A percentile compares a stretch with the other conserved stretches of the same genome.
Conservation (phyloP, 2,888 invertebrate genomes). For the Nineta flava region DNA sequence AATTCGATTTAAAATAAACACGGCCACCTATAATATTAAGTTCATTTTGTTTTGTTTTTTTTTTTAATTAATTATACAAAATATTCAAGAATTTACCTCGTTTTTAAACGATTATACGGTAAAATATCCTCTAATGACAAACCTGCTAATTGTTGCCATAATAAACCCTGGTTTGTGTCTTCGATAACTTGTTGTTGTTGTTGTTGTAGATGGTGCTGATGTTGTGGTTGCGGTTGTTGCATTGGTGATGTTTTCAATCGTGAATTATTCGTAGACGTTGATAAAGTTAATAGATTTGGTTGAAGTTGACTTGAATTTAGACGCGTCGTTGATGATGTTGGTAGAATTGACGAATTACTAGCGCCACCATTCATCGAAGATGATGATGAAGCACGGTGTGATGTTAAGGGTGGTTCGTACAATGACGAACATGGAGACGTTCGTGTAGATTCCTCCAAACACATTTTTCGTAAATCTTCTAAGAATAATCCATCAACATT, state of each 20-base stretch:
- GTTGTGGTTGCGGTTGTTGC: neutral
- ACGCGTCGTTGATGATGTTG: neutral
- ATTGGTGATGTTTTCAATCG: neutral
- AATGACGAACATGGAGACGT: neutral
- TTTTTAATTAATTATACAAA: neutral
- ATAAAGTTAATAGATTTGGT: neutral
- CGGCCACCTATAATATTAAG: neutral
- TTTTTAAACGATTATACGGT: conserved; percentile 10
- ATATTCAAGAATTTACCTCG: conserved; percentile 8
- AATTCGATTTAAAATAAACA: neutral
- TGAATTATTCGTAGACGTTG: neutral
- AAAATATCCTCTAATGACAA: conserved; percentile 26
- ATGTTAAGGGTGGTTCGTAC: neutral
- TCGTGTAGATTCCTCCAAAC: conserved; percentile 6
- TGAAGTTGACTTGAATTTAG: neutral
- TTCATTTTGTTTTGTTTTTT: conserved; percentile 2
- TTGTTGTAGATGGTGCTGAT: neutral
- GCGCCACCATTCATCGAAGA: neutral
- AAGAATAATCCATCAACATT: conserved; percentile 3
- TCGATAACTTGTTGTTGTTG: neutral
- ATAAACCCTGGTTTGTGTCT: conserved; percentile 19
- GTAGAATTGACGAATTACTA: neutral
- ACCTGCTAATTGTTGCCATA: conserved; percentile 30
- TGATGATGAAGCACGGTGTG: neutral
- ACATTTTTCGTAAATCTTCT: conserved; percentile 5